Percentiles rank a stretch among this genome's conserved stretches.
Conservation (phyloP, 2,888 invertebrate genomes). For the Trissolcus brochymenae region DNA sequence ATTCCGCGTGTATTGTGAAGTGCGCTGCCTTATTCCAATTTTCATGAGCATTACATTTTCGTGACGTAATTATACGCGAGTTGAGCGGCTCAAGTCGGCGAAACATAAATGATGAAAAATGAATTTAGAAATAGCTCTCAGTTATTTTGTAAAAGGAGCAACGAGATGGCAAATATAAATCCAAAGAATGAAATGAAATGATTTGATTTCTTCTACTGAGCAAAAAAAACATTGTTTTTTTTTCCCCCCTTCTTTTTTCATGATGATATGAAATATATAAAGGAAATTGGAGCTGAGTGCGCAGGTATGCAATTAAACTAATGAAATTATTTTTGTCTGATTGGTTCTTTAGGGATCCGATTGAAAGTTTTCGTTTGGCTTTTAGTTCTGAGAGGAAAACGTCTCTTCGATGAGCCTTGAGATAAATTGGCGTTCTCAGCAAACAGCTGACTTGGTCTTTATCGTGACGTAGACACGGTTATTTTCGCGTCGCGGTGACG, state of each 20-base stretch:
- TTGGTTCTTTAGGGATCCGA: not conserved
- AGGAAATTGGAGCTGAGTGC: not conserved
- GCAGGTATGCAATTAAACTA: not conserved
- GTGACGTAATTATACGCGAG: conserved; percentile 17
- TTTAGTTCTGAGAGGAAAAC: conserved; percentile 1
- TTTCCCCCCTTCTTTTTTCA: no score
- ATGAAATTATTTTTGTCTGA: conserved; percentile 1
- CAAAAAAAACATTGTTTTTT: no score
- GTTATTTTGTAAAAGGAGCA: not conserved
- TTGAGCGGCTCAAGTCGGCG: conserved; percentile 15
- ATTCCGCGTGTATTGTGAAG: no score
- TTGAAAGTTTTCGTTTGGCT: conserved; percentile 10
- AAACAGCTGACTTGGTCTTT: conserved; percentile 46
- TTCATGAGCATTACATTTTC: conserved; percentile 20
- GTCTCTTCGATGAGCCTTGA: conserved; percentile 44
- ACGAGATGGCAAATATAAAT: not conserved
- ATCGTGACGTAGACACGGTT: conserved; percentile 46
- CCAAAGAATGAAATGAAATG: not conserved
- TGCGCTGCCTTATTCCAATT: not conserved
- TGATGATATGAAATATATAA: not conserved
- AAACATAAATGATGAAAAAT: conserved; percentile 25
- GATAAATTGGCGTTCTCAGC: conserved; percentile 45
- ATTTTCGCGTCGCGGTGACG: conserved; percentile 49
- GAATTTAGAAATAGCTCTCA: conserved; percentile 15
- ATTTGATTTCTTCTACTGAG: not conserved